Evolutionary conservation across 2,113 vertebrate species (phyloP), one percentile per base, ranked within the genome.

Genomic region (Lynx canadensis): DNA sequence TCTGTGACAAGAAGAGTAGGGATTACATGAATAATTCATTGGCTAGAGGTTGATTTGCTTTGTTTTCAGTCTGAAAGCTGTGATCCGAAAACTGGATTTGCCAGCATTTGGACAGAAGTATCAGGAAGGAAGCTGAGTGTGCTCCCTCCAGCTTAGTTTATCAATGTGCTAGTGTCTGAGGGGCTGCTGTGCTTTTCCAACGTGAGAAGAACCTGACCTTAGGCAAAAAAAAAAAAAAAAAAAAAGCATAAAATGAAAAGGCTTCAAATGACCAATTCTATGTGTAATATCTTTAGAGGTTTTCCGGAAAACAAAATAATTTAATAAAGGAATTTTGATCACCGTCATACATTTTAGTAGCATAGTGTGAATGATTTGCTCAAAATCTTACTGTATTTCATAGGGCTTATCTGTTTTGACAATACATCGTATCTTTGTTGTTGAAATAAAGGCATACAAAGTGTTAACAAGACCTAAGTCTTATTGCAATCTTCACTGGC

Each of bases 221-320:
- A 45, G 92, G 21, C 7, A 23, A 41, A 41, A 45, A 45, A 8
- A 45, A 45, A 45, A 45, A 45, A 7, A 23, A 60, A 50, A 50
- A 50, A 92, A 94, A 84, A 18, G 25, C 9, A 52, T 55, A 38
- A 69, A 38, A 69, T 27, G 27, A 74, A 91, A 80, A 66, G 31
- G 4, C 65, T 94, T 45, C 31, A 23, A 55, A 48, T 93, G 91
- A 63, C 21, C 45, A 25, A 14, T 96, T 97, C 68, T 95, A 50
- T 87, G 3, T 0, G 97, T 82, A 89, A 87, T 95, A 50, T 73
- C 4, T 83, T 63, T 84, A 95, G 96, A 97, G 93, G 63, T 94
- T 83, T 95, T 96, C 13, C 5, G 45, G 36, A 97, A 92, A 48
- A 92, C 91, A 84, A 55, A 89, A 78, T 94, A 91, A 97, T 80